These are phyloP conservation scores for Hemibagrus wyckioides DNA, from an alignment of 2,113 vertebrate genomes.

Conservation along the genomic window DNA sequence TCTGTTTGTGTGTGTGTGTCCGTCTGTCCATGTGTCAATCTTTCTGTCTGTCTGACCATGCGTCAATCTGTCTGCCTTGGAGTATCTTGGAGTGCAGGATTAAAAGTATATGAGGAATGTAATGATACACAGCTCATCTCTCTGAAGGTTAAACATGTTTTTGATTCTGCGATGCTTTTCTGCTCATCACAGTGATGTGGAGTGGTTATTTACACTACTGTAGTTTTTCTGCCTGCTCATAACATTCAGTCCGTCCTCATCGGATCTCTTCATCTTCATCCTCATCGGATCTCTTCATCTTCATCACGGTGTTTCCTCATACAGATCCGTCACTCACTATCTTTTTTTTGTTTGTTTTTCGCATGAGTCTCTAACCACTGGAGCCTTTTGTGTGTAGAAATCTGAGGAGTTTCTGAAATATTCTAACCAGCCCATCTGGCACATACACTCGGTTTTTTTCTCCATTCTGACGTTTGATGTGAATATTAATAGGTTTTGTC, in stretches of 20 bases:
- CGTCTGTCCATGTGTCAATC: no score
- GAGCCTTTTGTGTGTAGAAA: not conserved
- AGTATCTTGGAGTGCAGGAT: not conserved
- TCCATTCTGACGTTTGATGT: not conserved
- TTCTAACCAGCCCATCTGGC: not conserved
- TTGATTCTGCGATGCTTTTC: not conserved
- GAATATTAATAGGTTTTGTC: not conserved
- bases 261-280: not conserved
- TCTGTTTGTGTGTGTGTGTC: no score
- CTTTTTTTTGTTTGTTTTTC: not conserved
- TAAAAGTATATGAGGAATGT: not conserved
- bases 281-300: not conserved
- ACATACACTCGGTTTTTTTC: not conserved
- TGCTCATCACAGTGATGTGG: not conserved
- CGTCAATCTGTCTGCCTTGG: no score
- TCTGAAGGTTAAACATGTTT: not conserved
- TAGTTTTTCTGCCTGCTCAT: not conserved
- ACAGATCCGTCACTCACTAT: not conserved
- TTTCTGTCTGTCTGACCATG: no score
- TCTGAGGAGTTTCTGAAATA: not conserved
- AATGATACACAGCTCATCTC: not conserved
- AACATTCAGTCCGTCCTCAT: not conserved
- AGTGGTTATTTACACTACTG: not conserved
- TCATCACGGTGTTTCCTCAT: not conserved
- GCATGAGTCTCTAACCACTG: not conserved